These are phyloP conservation scores for Prunella himalayana DNA, from an alignment of 2,113 vertebrate genomes.

Conservation along the genomic window DNA sequence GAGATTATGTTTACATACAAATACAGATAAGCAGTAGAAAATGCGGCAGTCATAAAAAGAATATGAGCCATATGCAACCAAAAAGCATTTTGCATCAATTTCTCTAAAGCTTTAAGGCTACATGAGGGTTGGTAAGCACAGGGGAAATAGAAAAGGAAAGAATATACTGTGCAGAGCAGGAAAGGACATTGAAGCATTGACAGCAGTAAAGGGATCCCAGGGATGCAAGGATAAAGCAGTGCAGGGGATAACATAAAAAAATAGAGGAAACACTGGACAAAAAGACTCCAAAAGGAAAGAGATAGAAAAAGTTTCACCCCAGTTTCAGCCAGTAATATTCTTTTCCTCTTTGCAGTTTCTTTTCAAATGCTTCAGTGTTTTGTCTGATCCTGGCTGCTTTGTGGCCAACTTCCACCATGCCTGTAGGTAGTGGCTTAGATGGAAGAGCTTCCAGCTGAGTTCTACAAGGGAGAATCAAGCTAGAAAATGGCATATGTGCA, in stretches of 20 bases:
- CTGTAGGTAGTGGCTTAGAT: not conserved
- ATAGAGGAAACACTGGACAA: not conserved
- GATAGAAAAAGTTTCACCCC: not conserved
- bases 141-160: not conserved
- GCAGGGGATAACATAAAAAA: not conserved
- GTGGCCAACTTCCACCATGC: not conserved
- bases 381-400: not conserved
- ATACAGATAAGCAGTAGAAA: not conserved
- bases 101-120: not conserved
- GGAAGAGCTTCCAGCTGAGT: not conserved
- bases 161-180: not conserved
- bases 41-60: not conserved
- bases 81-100: conserved; percentile 4
- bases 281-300: not conserved
- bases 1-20: conserved; percentile 27
- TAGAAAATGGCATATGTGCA: not conserved
- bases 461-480: not conserved
- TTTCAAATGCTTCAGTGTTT: not conserved
- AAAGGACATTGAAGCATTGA: not conserved
- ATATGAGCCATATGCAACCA: not conserved
- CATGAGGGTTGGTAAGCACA: not conserved
- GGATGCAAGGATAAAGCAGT: not conserved
- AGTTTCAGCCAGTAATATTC: not conserved
- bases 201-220: not conserved
- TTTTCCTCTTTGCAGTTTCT: not conserved